Base-by-base conservation (phyloP, 1,140 invertebrate genomes). In the Ladona fulva region DNA sequence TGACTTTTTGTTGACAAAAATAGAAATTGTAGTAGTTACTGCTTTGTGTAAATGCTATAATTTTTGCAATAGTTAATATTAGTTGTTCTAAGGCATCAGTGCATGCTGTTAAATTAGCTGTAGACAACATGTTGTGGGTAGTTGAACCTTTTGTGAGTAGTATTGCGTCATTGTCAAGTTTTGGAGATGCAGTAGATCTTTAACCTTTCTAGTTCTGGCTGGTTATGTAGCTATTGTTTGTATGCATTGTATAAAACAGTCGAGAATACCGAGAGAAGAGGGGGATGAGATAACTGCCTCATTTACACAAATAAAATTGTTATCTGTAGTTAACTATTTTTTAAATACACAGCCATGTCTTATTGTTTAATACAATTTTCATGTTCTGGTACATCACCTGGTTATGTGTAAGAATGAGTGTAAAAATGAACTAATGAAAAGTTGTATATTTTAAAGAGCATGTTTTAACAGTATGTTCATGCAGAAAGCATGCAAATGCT, bases 261-360 rank as follows among this genome's bases (percentile, higher is more conserved):
- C 12, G n/a, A 66, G 12, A 66, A 66, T 66, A 66, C n/a, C 14
- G 52, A 66, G 52, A 66, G n/a, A 22, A 66, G 52, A 66, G n/a
- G 52, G 52, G 52, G 52, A 66, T 66, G 52, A 19, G 52, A 66
- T 22, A 66, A 66, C 52, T 66, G 52, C 52, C 52, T 66, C 52
- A 66, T 66, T 66, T 19, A 66, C 52, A 66, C 52, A 66, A 22
- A 66, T 66, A 66, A 66, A 66, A 66, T 66, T 66, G 52, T 66
- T 66, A 66, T 66, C 52, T 19, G 52, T 66, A 66, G 52, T 66
- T 12, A 66, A 6, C 52, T 66, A 66, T 66, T 66, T 66, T 66
- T 66, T 66, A 66, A 66, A 22, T 6, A 66, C 52, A 66, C 52
- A 66, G 52, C 52, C 52, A 66, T 66, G 52, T 22, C 14, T 3